Conservation (phyloP, 1,140 invertebrate species). For the Drosophila subpulchrella region DNA sequence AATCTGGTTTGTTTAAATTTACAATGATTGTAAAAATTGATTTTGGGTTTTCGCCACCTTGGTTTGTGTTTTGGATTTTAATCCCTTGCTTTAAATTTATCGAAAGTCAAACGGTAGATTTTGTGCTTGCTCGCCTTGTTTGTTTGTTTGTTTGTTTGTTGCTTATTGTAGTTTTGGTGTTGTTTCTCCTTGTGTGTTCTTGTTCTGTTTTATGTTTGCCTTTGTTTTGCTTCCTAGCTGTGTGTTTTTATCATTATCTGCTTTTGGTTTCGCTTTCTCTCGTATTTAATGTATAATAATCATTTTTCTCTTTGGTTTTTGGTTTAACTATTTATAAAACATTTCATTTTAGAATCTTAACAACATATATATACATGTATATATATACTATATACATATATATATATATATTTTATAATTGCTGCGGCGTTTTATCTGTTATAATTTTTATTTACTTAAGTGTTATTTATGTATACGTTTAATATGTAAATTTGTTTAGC, state of each 20-base stretch:
- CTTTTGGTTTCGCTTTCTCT: slow-evolving; percentile 45
- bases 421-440: slow-evolving; percentile 59
- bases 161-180: slow-evolving; percentile 45
- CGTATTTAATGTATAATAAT: slow-evolving; percentile 81
- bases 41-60: slow-evolving; percentile 7
- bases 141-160: slow-evolving; percentile 41
- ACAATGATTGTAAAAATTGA: slow-evolving; percentile 58
- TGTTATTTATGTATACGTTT: slow-evolving; percentile 56
- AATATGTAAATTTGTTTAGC: slow-evolving; percentile 67
- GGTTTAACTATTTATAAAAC: slow-evolving; percentile 84
- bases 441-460: slow-evolving; percentile 56
- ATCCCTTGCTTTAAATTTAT: slow-evolving; percentile 38
- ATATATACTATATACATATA: slow-evolving; percentile 47
- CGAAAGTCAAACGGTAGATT: slow-evolving; percentile 55
- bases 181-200: slow-evolving; percentile 35
- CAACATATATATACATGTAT: slow-evolving; percentile 69
- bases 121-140: slow-evolving; percentile 53
- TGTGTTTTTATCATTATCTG: slow-evolving; percentile 25
- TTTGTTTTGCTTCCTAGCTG: slow-evolving; percentile 43
- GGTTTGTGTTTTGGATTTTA: not conserved
- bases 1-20: slow-evolving; percentile 49
- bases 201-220: slow-evolving; percentile 26
- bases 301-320: slow-evolving; percentile 43
- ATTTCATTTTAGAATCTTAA: slow-evolving; percentile 84
- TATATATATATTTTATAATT: slow-evolving; percentile 54